phyloP scores from a whole-genome alignment of 2,888 invertebrate genomes.

The Brassicogethes aeneus region DNA sequence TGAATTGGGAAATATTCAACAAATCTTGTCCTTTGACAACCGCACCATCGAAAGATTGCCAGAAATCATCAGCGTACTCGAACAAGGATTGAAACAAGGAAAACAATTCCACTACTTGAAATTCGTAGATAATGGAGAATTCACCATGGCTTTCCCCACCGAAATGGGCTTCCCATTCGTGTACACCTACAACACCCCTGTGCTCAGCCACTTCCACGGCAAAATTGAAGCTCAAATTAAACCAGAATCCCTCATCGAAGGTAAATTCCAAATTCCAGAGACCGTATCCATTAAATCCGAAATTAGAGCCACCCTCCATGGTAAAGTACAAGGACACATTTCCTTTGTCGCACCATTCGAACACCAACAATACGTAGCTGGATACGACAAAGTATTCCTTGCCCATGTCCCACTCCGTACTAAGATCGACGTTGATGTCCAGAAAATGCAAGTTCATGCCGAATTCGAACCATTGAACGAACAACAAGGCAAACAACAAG shows the following conservation, averaged over 20 bases:
- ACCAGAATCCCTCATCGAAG: slow-evolving; percentile 29
- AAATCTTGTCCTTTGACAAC: slow-evolving; percentile 48
- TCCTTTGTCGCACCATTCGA: slow-evolving; percentile 59
- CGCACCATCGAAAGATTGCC: slow-evolving; percentile 45
- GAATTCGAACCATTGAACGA: slow-evolving; percentile 46
- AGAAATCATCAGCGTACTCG: slow-evolving; percentile 35
- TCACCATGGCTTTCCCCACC: slow-evolving; percentile 60
- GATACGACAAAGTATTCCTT: slow-evolving; percentile 52
- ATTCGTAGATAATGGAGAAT: slow-evolving; percentile 47
- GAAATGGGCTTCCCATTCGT: slow-evolving; percentile 62
- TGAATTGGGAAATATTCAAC: slow-evolving; percentile 40
- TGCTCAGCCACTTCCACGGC: slow-evolving; percentile 46
- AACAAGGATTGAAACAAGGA: slow-evolving; percentile 41
- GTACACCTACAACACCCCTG: slow-evolving; percentile 52
- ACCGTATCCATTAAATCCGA: slow-evolving; percentile 42
- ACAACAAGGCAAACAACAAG: slow-evolving; percentile 43
- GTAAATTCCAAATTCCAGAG: slow-evolving; percentile 31
- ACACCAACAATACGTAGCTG: slow-evolving; percentile 48
- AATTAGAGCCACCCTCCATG: slow-evolving; percentile 45
- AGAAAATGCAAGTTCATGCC: slow-evolving; percentile 41
- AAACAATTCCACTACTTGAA: slow-evolving; percentile 51
- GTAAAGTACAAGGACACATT: slow-evolving; percentile 50
- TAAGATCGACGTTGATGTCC: slow-evolving; percentile 42
- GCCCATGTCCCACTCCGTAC: slow-evolving; percentile 46
- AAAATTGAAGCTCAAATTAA: slow-evolving; percentile 42